Base-by-base conservation (phyloP, 2,797 vertebrate genomes). In the Danio aesculapii region DNA sequence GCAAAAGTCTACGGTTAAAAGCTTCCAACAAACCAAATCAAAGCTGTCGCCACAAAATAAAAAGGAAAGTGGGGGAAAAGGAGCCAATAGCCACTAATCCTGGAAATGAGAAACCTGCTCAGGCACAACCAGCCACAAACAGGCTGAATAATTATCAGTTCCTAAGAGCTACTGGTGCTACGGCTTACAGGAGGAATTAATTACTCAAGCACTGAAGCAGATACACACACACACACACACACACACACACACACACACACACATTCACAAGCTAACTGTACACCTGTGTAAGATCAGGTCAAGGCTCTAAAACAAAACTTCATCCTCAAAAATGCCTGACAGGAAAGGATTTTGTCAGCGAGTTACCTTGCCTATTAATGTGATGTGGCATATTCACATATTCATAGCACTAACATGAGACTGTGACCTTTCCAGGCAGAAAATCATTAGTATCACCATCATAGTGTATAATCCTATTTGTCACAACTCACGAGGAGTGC, bases 71-170 rank as follows among this genome's bases (percentile, higher is more conserved):
- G 53, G 47, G 17, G 52, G 10, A 12, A 67, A 46, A 75, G 59
- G 17, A 67, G 49, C 71, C 71, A 58, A 79, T 55, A 47, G 62
- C 79, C 84, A 82, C 82, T 90, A 85, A 86, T 82, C 84, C 87
- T 88, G 78, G 79, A 91, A 92, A 92, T 92, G 84, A 92, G 86
- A 90, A 91, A 92, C 85, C 66, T 88, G 89, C 82, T 90, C 87
- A 84, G 84, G 89, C 90, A 84, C 50, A 77, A 89, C 88, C 6
- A 73, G 79, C 62, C 69, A 58, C 50, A 63, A 72, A 76, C 78
- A 67, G 74, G 11, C 77, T 67, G 71, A 75, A 73, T 69, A 70
- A 77, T 83, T 53, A 83, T 74, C 43, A 79, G 61, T 74, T 49
- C 59, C 41, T 21, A 49, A 75, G 46, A 57, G 50, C 73, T 79